phyloP scores from a whole-genome alignment of 2,888 invertebrate genomes.

The Clunio marinus region DNA sequence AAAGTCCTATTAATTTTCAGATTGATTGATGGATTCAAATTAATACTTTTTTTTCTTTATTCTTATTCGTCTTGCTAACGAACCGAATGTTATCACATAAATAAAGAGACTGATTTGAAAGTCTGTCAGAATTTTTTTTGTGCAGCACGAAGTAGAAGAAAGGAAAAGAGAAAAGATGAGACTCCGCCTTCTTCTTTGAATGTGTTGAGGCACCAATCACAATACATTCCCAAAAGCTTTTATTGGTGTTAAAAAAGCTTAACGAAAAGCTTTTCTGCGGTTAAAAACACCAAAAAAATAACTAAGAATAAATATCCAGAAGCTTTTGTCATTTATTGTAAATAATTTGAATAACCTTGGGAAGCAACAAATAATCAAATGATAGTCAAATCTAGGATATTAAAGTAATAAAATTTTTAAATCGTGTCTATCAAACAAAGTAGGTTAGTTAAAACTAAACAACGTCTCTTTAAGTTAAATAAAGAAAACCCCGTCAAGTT shows the following conservation, averaged over 20 bases:
- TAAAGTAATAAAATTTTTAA: no score
- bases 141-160: neutral
- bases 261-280: no score
- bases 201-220: neutral
- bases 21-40: slow-evolving; percentile 37
- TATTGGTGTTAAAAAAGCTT: no score
- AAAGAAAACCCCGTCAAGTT: no score
- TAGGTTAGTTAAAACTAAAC: neutral
- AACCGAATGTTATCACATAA: slow-evolving; percentile 38
- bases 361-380: no score
- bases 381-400: no score
- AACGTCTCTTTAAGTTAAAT: neutral
- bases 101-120: slow-evolving; percentile 38
- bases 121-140: slow-evolving; percentile 34
- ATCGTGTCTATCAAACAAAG: no score
- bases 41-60: slow-evolving; percentile 26
- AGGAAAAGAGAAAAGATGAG: slow-evolving; percentile 8
- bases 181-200: slow-evolving; percentile 12
- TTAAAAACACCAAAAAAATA: no score
- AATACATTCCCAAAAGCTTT: no score
- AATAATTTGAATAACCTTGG: no score
- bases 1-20: slow-evolving; percentile 31
- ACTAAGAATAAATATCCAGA: no score
- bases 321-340: no score
- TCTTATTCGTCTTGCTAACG: slow-evolving; percentile 15